These are phyloP conservation scores for Triplophysa tibetana DNA, from an alignment of 2,113 vertebrate genomes.

Conservation along the genomic window DNA sequence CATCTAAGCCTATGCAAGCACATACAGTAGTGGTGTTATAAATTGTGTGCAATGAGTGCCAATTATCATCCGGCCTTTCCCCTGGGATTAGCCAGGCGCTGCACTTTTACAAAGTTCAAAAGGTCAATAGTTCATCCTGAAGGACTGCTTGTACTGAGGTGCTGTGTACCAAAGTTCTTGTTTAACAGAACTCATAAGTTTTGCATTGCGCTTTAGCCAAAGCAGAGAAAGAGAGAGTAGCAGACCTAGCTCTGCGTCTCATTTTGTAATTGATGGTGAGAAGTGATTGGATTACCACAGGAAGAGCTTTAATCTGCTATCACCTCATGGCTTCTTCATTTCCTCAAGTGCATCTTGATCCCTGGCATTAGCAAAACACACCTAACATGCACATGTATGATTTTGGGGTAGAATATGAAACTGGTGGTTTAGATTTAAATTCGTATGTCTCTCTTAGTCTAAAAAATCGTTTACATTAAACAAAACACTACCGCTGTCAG, in stretches of 20 bases:
- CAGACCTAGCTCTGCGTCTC: slow-evolving; percentile 59
- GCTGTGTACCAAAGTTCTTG: not conserved
- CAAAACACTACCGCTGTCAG: not conserved
- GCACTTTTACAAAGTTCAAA: slow-evolving; percentile 50
- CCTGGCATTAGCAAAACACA: slow-evolving; percentile 47
- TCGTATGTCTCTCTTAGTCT: not conserved
- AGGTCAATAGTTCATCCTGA: slow-evolving; percentile 41
- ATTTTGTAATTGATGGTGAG: slow-evolving; percentile 81
- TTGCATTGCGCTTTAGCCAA: not conserved
- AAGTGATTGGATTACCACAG: slow-evolving; percentile 79
- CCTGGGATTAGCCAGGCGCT: slow-evolving; percentile 42
- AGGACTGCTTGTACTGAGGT: not conserved
- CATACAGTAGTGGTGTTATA: not conserved
- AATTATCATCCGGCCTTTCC: slow-evolving; percentile 48
- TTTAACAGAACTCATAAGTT: not conserved
- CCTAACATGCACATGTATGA: slow-evolving; percentile 39
- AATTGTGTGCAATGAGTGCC: slow-evolving; percentile 13
- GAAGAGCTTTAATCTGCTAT: slow-evolving; percentile 73
- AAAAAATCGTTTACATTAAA: not conserved
- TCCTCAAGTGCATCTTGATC: slow-evolving; percentile 74
- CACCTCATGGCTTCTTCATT: slow-evolving; percentile 75
- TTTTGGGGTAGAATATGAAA: not conserved
- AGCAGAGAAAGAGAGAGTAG: not conserved
- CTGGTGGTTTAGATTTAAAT: not conserved
- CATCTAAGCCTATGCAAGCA: not conserved